Evolutionary conservation across 2,888 invertebrate genomes (phyloP), one percentile per base, ranked within the genome.

Genomic region (Callyntrura sp.): DNA sequence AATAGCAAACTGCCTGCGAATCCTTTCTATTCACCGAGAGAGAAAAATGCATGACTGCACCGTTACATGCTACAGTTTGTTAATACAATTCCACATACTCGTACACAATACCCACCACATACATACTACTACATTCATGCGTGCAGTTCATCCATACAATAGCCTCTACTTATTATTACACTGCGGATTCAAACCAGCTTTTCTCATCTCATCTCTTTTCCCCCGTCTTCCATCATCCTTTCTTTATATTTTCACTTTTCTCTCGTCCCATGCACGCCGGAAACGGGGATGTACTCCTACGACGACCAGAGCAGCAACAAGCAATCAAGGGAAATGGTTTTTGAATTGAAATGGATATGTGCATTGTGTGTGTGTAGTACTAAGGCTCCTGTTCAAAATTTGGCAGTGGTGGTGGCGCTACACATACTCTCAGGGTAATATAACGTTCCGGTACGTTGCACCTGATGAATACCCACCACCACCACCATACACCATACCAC

Each of bases 281-380:
- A 60, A 23, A 14, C 20, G n/a, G n/a, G 55, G n/a, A n/a, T 35
- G 35, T 35, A n/a, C n/a, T n/a, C n/a, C n/a, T n/a, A n/a, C n/a
- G n/a, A n/a, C n/a, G n/a, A n/a, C 35, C 3, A 35, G 35, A 35
- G 35, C 35, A 35, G 35, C n/a, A n/a, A 11, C 60, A 60, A 8
- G 60, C 60, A 60, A 60, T 60, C 60, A 60, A 60, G 60, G 20
- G 57, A 60, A 60, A 60, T 60, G 23, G 60, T n/a, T 60, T 60
- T 60, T 60, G 60, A 20, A 20, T 60, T 60, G 60, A 60, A 60
- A 60, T 60, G 35, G 35, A 35, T 35, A 35, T 6, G 35, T 35
- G 35, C 6, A 20, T 60, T 17, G 3, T 60, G n/a, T 60, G 60
- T 23, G 9, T 35, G 35, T 35, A 35, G n/a, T n/a, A 17, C 14